A percentile compares a stretch with the other conserved stretches of the same genome.
phyloP scores from a whole-genome alignment of 2,888 invertebrate species.

The Ypsolopha sequella region DNA sequence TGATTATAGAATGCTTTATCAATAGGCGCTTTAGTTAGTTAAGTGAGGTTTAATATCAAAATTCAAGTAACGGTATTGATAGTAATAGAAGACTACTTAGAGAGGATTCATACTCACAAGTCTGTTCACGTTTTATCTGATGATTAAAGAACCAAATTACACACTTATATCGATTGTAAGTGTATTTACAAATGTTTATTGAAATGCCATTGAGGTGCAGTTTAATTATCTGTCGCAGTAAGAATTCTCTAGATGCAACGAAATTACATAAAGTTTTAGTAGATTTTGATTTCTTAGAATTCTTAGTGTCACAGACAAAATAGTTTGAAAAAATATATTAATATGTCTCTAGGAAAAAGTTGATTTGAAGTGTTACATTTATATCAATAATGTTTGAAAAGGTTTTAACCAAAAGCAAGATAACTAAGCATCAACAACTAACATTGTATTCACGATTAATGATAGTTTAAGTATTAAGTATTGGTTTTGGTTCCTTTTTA shows the following conservation, averaged over 20 bases:
- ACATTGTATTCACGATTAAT: neutral
- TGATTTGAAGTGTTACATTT: conserved; percentile 18
- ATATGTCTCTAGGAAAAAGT: conserved; percentile 7
- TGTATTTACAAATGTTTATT: conserved; percentile 36
- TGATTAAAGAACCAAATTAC: conserved; percentile 42
- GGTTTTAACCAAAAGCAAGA: neutral
- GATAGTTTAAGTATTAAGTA: neutral
- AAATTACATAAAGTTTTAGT: conserved; percentile 10
- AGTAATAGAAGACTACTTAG: conserved; percentile 28
- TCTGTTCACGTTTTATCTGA: conserved; percentile 41
- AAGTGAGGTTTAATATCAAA: conserved; percentile 56
- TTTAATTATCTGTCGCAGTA: conserved; percentile 13
- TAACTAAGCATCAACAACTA: neutral
- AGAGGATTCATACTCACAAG: conserved; percentile 18
- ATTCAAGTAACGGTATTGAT: conserved; percentile 13
- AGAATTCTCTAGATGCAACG: conserved; percentile 23
- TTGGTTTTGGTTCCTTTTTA: neutral
- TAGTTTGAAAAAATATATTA: conserved; percentile 10
- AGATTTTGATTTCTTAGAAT: conserved; percentile 19
- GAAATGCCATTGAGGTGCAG: conserved; percentile 19
- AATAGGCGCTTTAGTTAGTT: conserved; percentile 63
- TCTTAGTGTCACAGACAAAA: conserved; percentile 17
- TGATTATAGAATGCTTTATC: conserved; percentile 68
- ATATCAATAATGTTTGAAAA: neutral
- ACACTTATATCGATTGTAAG: conserved; percentile 35